Evolutionary conservation across 1,140 invertebrate genomes (phyloP).

Genomic region (Drosophila gunungcola): DNA sequence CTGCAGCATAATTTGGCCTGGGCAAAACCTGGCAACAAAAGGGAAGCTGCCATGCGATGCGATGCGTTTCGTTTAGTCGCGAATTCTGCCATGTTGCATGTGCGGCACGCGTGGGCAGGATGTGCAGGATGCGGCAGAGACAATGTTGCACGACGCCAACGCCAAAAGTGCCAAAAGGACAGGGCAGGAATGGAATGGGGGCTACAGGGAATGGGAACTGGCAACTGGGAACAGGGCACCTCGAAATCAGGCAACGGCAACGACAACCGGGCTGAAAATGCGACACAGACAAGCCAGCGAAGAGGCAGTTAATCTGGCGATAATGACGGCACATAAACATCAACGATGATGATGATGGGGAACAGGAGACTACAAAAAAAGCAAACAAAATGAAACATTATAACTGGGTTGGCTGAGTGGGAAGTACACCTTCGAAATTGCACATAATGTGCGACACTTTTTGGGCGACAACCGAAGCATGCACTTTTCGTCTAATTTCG

Average conservation of each 20-base stretch:
- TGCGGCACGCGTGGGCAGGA: constrained; percentile 59
- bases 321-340: constrained; percentile 65
- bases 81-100: constrained; percentile 46
- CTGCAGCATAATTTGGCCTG: constrained; percentile 54
- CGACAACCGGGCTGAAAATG: constrained; percentile 34
- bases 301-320: constrained; percentile 63
- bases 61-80: constrained; percentile 17
- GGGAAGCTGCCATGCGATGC: constrained; percentile 29
- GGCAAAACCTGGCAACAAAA: constrained; percentile 38
- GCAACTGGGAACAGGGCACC: constrained; percentile 18
- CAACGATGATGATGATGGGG: constrained; percentile 28
- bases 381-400: constrained; percentile 24
- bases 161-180: constrained; percentile 54
- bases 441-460: constrained; percentile 44
- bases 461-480: constrained; percentile 28
- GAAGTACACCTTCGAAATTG: constrained; percentile 22
- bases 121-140: constrained; percentile 50
- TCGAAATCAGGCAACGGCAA: constrained; percentile 26
- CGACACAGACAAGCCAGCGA: constrained; percentile 28
- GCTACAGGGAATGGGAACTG: constrained; percentile 4
- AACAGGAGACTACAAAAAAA: constrained; percentile 10
- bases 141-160: constrained; percentile 53
- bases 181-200: neutral
- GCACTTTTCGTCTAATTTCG: constrained; percentile 45
- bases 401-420: constrained; percentile 38